Percentiles rank a stretch among this genome's conserved stretches.
Conservation (phyloP, 2,113 vertebrate genomes). For the Colistium nudipinnis region DNA sequence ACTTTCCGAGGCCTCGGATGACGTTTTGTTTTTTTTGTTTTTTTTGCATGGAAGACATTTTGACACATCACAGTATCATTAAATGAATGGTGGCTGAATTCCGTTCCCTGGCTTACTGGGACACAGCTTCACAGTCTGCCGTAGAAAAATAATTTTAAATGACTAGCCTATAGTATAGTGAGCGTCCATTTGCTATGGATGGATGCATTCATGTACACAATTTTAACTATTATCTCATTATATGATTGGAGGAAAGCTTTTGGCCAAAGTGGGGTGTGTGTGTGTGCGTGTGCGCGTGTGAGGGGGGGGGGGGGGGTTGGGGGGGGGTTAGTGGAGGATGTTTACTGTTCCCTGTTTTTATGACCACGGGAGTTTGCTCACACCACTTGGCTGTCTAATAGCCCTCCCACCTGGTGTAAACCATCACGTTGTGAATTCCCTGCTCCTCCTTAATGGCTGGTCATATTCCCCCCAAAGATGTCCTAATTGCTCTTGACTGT, state of each 20-base stretch:
- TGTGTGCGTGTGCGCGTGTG: too few species aligned
- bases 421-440: slow-evolving; percentile 50
- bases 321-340: slow-evolving; percentile 42
- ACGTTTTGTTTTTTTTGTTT: background rate
- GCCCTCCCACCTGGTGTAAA: slow-evolving; percentile 66
- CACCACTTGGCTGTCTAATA: slow-evolving; percentile 59
- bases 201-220: slow-evolving; percentile 33
- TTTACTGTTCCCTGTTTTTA: slow-evolving; percentile 65
- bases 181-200: background rate
- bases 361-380: slow-evolving; percentile 65
- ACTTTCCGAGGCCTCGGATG: too few species aligned
- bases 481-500: slow-evolving; percentile 67
- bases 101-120: background rate
- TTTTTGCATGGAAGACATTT: background rate
- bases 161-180: background rate
- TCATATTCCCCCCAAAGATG: slow-evolving; percentile 63
- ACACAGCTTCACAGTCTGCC: background rate
- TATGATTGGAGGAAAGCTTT: slow-evolving; percentile 38
- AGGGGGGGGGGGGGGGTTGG: slow-evolving; percentile 29
- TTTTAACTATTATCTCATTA: slow-evolving; percentile 60
- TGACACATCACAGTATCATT: background rate
- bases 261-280: too few species aligned
- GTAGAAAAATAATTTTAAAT: background rate
- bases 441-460: slow-evolving; percentile 66
- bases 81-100: background rate